Evolutionary conservation across 1,140 invertebrate genomes (phyloP).

Genomic region (Hyles vespertilio): DNA sequence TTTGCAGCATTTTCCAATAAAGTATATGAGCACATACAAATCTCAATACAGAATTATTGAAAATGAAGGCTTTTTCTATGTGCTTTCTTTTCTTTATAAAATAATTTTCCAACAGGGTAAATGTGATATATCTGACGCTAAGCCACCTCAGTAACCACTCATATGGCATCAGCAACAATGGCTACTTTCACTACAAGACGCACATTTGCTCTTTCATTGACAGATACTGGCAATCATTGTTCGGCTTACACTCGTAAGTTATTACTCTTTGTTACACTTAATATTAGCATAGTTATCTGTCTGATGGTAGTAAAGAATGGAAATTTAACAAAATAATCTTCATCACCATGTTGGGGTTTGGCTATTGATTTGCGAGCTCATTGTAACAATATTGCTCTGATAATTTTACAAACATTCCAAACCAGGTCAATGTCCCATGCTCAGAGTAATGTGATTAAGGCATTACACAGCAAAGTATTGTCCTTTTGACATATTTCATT

Average conservation of each 20-base stretch:
- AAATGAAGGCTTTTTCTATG: no score
- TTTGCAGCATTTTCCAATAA: no score
- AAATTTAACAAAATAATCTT: not conserved
- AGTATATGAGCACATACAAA: no score
- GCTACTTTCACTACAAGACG: constrained; percentile 86
- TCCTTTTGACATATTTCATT: no score
- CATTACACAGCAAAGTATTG: no score
- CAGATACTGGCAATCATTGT: constrained; percentile 81
- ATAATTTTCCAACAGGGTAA: constrained; percentile 71
- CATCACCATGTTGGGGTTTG: not conserved
- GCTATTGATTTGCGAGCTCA: not conserved
- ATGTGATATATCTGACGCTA: constrained; percentile 78
- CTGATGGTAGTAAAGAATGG: not conserved
- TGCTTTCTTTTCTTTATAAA: not conserved
- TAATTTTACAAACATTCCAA: not conserved
- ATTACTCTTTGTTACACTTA: constrained; percentile 8
- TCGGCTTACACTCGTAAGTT: constrained; percentile 77
- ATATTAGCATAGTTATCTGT: not conserved
- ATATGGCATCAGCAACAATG: constrained; percentile 80
- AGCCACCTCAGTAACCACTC: constrained; percentile 81
- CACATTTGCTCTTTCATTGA: constrained; percentile 84
- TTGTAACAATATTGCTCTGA: not conserved
- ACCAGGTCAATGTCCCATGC: not conserved
- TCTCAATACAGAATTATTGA: no score
- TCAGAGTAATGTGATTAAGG: not conserved